Evolutionary conservation across 1,140 invertebrate species (phyloP), one percentile per base, ranked within the genome.

Genomic region (Theocolax elegans): DNA sequence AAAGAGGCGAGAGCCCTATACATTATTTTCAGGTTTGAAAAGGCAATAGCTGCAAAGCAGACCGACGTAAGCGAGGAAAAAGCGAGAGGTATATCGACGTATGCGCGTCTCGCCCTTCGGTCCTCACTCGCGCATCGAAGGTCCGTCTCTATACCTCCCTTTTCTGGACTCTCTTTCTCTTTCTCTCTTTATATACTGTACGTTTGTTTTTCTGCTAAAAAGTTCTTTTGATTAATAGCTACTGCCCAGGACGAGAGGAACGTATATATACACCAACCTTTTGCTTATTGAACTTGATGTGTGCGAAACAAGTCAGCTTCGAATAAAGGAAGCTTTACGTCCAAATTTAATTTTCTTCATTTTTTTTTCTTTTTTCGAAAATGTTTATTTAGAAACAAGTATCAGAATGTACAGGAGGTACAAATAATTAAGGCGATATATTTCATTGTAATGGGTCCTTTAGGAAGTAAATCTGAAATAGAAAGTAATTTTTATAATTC

Each of bases 211-310:
- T 58, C 65, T 54, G 72, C 51, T 72, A 74, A 74, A 77, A 76
- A 78, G 73, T 80, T 78, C 75, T 79, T 82, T 81, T 83, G 82
- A 85, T 85, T 84, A 83, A 83, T 82, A 78, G 78, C 73, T n/a
- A n/a, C n/a, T n/a, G 42, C 60, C n/a, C 19, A 56, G 71, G 60
- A 40, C n/a, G 38, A 64, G n/a, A 23, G 54, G 3, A 9, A 15
- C 21, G 15, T 62, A 49, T n/a, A 59, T 25, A 25, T 8, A 25
- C 17, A 1, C 21, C 51, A 58, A 73, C 79, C 68, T 78, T 82
- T 81, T 73, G 53, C 76, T 82, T 82, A 83, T 83, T 85, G 80
- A 82, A 83, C 82, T 77, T 73, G 27, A 15, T 10, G 40, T 44
- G 40, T 9, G n/a, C 10, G 54, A n/a, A n/a, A n/a, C n/a, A n/a